Base-by-base conservation (phyloP, 2,888 invertebrate species). In the Pandemis cinnamomeana region DNA sequence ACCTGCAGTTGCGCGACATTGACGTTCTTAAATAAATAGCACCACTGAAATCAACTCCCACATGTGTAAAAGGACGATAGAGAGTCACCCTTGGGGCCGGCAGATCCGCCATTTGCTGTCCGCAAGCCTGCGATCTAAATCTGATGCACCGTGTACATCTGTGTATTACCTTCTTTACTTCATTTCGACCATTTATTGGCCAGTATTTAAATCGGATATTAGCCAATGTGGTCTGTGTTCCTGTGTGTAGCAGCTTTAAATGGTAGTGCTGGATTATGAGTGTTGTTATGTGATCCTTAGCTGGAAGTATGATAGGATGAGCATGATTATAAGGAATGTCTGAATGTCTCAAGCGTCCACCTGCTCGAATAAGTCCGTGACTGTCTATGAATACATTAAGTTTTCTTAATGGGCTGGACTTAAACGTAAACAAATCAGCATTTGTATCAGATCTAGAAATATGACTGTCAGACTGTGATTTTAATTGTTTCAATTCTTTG, bases 171-270 rank as follows among this genome's bases (percentile, higher is more conserved):
- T 66, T 66, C 27, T 66, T 71, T 6, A 67, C 60, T 48, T 67
- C 48, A 60, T 27, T 44, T 27, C 66, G 46, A 42, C 71, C 71
- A 7, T 67, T 60, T 11, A 71, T 61, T 20, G 66, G 66, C 71
- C 71, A 71, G 11, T 67, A 71, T 36, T 44, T 71, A 5, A 58
- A n/a, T 48, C 71, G 42, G 2, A 71, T 67, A n/a, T 20, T 67
- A 11, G 7, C 3, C 13, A 77, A 51, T 41, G 75, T 72, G 13
- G 27, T 71, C 58, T 77, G 75, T 41, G 69, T 61, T n/a, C 75
- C 75, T 36, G 75, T 51, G 51, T 77, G 71, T n/a, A 75, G 27
- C 7, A 77, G 41, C 68, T 67, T 71, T 13, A 13, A 6, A n/a
- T 63, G 53, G 13, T 62, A 62, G 27, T 48, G 53, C 3, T 7